Conservation (phyloP, 1,140 invertebrate genomes). For the Lepidurus couesii region DNA sequence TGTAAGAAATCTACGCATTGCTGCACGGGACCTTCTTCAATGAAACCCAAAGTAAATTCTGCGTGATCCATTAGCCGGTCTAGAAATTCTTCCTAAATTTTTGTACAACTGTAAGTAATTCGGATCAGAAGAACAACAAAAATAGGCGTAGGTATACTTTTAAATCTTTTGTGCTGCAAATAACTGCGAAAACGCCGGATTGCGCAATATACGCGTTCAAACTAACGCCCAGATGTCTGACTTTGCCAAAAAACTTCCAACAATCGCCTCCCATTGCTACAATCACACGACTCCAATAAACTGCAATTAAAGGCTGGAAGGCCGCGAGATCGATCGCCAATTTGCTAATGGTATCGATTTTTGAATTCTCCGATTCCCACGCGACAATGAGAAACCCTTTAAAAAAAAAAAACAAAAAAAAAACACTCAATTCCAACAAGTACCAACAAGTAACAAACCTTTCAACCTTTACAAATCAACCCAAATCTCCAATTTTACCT, state of each 20-base stretch:
- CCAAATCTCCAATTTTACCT: too few relatives aligned
- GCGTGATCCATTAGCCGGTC: background rate
- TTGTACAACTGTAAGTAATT: background rate
- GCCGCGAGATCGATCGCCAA: background rate
- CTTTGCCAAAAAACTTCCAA: background rate
- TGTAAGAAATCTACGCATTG: background rate
- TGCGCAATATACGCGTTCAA: background rate
- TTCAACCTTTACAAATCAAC: too few relatives aligned
- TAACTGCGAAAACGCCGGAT: background rate
- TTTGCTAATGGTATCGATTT: background rate
- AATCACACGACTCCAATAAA: background rate
- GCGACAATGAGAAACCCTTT: background rate
- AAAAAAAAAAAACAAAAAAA: background rate
- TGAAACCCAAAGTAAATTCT: background rate
- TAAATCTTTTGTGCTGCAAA: background rate
- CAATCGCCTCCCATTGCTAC: background rate
- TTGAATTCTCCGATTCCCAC: background rate
- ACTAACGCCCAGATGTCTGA: background rate
- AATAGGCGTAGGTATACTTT: background rate
- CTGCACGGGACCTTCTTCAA: background rate
- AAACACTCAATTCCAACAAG: too few relatives aligned
- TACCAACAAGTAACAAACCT: too few relatives aligned
- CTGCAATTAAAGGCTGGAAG: background rate
- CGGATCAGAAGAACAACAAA: background rate
- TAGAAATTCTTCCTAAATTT: background rate